phyloP scores from a whole-genome alignment of 2,888 invertebrate species.

The Apamea epomidion region DNA sequence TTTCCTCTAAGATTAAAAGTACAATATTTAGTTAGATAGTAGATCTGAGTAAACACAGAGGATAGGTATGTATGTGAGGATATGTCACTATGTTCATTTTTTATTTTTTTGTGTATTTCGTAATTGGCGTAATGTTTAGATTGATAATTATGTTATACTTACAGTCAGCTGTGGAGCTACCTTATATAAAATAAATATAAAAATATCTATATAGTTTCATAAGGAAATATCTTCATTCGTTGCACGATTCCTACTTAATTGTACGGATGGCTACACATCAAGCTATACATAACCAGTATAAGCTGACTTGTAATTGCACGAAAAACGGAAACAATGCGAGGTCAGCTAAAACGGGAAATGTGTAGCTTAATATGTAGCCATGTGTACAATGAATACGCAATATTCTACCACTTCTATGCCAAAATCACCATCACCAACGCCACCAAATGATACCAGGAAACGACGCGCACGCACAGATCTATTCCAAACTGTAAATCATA shows the following conservation, averaged over 20 bases:
- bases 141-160: too few relatives aligned
- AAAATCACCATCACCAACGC: constrained; percentile 9
- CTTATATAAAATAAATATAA: too few relatives aligned
- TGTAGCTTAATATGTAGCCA: too few relatives aligned
- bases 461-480: background rate
- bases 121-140: too few relatives aligned
- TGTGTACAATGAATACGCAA: background rate
- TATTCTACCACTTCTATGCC: background rate
- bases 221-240: background rate
- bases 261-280: background rate
- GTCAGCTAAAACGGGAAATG: too few relatives aligned
- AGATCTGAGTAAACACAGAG: background rate
- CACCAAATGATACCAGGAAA: constrained; percentile 9
- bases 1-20: background rate
- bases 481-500: constrained; percentile 36
- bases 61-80: too few relatives aligned
- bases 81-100: too few relatives aligned
- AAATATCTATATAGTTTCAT: background rate
- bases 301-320: too few relatives aligned
- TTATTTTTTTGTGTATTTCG: too few relatives aligned
- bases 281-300: too few relatives aligned
- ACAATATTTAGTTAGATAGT: background rate
- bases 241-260: background rate
- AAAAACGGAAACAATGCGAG: too few relatives aligned
- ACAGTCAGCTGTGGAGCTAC: too few relatives aligned